Conservation (phyloP, 1,140 invertebrate species). For the Bradynema listronoti region DNA sequence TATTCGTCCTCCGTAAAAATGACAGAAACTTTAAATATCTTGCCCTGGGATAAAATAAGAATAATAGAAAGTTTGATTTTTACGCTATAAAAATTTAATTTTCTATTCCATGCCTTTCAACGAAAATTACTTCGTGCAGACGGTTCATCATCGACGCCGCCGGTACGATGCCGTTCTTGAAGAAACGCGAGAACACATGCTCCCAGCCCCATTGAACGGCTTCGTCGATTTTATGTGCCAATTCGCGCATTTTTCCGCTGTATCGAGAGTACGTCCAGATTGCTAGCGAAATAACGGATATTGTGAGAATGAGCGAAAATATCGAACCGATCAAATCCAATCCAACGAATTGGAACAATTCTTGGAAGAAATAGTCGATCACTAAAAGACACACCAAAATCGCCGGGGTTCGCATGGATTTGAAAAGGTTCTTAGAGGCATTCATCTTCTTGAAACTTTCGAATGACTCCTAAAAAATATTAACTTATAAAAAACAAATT, state of each 20-base stretch:
- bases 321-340: constrained; percentile 46
- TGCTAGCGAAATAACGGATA: constrained; percentile 41
- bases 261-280: constrained; percentile 54
- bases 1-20: too few relatives aligned
- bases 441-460: constrained; percentile 48
- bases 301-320: constrained; percentile 45
- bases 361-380: constrained; percentile 53
- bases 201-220: constrained; percentile 13
- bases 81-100: too few relatives aligned
- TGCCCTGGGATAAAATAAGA: too few relatives aligned
- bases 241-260: constrained; percentile 48
- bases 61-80: too few relatives aligned
- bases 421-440: constrained; percentile 57
- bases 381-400: constrained; percentile 51
- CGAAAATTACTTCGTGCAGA: too few relatives aligned
- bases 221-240: constrained; percentile 9
- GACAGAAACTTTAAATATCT: too few relatives aligned
- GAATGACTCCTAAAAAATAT: constrained; percentile 44
- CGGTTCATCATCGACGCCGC: too few relatives aligned
- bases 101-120: too few relatives aligned
- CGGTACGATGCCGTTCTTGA: background rate
- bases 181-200: background rate
- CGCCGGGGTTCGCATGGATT: constrained; percentile 57
- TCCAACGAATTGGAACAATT: constrained; percentile 54
- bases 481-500: constrained; percentile 1